These are phyloP conservation scores for Ctenopoma multispine DNA, from an alignment of 2,797 vertebrate species.

Conservation along the genomic window DNA sequence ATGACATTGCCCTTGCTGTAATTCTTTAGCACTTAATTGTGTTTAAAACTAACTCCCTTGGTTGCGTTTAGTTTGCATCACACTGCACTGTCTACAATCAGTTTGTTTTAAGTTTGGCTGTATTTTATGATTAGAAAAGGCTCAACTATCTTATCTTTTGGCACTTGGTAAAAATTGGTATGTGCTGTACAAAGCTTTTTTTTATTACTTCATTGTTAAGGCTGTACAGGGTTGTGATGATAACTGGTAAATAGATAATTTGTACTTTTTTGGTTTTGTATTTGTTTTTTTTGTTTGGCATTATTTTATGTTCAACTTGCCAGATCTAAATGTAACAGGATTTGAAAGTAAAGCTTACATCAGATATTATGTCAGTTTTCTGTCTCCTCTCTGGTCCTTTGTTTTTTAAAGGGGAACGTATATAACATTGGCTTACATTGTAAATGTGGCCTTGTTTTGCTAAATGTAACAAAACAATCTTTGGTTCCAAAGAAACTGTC, in stretches of 20 bases:
- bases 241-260: constrained; percentile 95
- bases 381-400: constrained; percentile 46
- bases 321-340: constrained; percentile 99
- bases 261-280: constrained; percentile 87
- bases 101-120: constrained; percentile 84
- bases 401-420: too few relatives aligned
- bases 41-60: constrained; percentile 77
- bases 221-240: constrained; percentile 99
- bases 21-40: constrained; percentile 80
- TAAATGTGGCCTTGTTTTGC: too few relatives aligned
- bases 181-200: constrained; percentile 99
- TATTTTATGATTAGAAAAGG: constrained; percentile 87
- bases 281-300: constrained; percentile 84
- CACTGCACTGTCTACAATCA: constrained; percentile 86
- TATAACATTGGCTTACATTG: too few relatives aligned
- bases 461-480: too few relatives aligned
- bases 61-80: constrained; percentile 86
- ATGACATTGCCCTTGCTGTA: constrained; percentile 67
- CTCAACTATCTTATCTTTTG: constrained; percentile 83
- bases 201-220: constrained; percentile 94
- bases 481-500: too few relatives aligned
- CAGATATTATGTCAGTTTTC: constrained; percentile 82
- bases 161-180: constrained; percentile 91
- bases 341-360: constrained; percentile 99
- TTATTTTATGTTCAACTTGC: constrained; percentile 97